A percentile compares a stretch with the other conserved stretches of the same genome.
Conservation (phyloP, 2,797 vertebrate species). For the Peromyscus eremicus region DNA sequence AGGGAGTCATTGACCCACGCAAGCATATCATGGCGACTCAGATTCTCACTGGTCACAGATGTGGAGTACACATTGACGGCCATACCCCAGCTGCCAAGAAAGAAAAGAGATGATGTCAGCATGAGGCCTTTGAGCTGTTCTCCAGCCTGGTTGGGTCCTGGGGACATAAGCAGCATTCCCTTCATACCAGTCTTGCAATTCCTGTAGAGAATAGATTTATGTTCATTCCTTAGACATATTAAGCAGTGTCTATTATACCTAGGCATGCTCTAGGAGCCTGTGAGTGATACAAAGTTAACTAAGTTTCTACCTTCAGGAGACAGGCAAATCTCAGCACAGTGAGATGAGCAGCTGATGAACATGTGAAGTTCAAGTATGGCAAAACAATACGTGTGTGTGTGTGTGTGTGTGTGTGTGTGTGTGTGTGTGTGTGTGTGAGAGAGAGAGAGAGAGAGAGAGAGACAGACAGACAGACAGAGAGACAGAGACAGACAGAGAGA, state of each 20-base stretch:
- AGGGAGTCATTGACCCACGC: conserved; percentile 98
- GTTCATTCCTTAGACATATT: not conserved
- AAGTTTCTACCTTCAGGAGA: not conserved
- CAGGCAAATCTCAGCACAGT: not conserved
- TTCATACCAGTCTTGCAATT: not conserved
- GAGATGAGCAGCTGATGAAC: not conserved
- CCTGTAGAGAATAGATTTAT: not conserved
- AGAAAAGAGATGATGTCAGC: conserved; percentile 6
- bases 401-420: not conserved
- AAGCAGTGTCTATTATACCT: not conserved
- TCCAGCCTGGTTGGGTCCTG: not conserved
- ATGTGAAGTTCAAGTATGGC: not conserved
- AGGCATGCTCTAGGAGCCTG: not conserved
- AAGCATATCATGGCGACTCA: conserved; percentile 99
- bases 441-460: no score
- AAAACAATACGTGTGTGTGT: not conserved
- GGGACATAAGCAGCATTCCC: not conserved
- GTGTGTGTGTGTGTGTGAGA: not conserved
- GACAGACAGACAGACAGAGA: no score
- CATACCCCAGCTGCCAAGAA: conserved; percentile 93
- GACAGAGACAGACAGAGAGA: no score
- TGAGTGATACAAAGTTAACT: not conserved
- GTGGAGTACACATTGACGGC: conserved; percentile 99
- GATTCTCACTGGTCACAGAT: conserved; percentile 96
- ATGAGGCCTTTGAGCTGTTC: not conserved